These are phyloP conservation scores for Python bivittatus DNA, from an alignment of 2,113 vertebrate species.

Conservation along the genomic window DNA sequence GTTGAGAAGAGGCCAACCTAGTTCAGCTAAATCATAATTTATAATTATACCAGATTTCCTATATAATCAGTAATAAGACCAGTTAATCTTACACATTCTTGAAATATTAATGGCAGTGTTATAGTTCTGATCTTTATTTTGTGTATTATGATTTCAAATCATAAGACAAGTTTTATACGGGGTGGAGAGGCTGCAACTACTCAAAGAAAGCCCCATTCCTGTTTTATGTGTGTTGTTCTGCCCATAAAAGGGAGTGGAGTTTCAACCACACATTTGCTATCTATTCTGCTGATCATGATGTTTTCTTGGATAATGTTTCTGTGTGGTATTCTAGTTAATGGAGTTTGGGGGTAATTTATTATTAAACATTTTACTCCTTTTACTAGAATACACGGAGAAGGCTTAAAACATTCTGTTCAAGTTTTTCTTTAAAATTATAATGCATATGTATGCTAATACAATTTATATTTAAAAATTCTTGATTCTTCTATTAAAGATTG, in stretches of 20 bases:
- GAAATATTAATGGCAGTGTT: neutral
- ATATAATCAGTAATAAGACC: neutral
- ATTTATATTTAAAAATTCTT: slow-evolving; percentile 10
- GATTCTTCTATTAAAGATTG: neutral
- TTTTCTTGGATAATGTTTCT: neutral
- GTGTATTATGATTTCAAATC: neutral
- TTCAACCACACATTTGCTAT: neutral
- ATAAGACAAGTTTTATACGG: neutral
- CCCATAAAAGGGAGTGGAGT: neutral
- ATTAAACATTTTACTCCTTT: neutral
- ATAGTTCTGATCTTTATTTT: neutral
- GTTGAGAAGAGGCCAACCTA: neutral
- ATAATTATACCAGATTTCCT: neutral
- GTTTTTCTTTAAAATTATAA: neutral
- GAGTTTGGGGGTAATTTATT: neutral
- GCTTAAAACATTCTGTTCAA: neutral
- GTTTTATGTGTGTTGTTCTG: neutral
- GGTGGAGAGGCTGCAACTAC: neutral
- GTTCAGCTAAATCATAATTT: neutral
- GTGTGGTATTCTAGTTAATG: neutral
- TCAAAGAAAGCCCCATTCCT: neutral
- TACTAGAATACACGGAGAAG: neutral
- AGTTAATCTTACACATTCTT: neutral
- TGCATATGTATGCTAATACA: neutral
- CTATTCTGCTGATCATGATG: neutral